phyloP scores from a whole-genome alignment of 2,113 vertebrate species.

The Pseudonaja textilis region DNA sequence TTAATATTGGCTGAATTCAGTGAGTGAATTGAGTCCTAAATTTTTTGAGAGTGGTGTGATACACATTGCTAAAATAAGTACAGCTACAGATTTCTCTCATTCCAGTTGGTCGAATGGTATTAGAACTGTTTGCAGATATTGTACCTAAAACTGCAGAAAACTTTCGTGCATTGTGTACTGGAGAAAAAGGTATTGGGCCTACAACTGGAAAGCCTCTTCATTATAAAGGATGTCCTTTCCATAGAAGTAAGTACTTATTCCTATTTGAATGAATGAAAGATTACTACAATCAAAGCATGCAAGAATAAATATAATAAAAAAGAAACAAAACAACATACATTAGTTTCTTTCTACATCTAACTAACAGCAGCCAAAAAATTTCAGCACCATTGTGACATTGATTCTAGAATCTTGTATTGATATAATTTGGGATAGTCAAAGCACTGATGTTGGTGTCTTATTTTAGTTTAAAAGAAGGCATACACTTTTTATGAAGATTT shows the following conservation, averaged over 20 bases:
- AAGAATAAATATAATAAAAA: neutral
- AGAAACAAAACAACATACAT: neutral
- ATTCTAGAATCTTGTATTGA: neutral
- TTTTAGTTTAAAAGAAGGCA: neutral
- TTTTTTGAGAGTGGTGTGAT: neutral
- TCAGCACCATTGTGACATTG: neutral
- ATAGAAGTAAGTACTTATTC: slow-evolving; percentile 82
- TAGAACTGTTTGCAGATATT: slow-evolving; percentile 91
- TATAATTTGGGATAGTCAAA: neutral
- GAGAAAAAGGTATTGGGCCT: slow-evolving; percentile 87
- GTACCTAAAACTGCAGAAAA: slow-evolving; percentile 95
- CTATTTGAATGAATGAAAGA: neutral
- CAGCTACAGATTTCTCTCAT: slow-evolving; percentile 21
- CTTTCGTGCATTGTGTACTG: slow-evolving; percentile 92
- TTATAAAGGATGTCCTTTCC: slow-evolving; percentile 96
- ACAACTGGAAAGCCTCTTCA: slow-evolving; percentile 91
- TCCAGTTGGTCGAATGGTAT: slow-evolving; percentile 86
- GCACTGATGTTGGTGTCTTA: neutral
- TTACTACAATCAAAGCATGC: neutral
- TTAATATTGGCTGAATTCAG: neutral
- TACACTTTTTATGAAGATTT: neutral
- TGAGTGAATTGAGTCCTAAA: neutral
- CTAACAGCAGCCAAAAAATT: neutral
- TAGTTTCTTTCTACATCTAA: neutral
- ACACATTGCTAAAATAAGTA: neutral